Percentiles rank a stretch among this genome's conserved stretches.
Evolutionary conservation across 2,797 vertebrate genomes (phyloP).

Genomic region (Gorsachius magnificus): DNA sequence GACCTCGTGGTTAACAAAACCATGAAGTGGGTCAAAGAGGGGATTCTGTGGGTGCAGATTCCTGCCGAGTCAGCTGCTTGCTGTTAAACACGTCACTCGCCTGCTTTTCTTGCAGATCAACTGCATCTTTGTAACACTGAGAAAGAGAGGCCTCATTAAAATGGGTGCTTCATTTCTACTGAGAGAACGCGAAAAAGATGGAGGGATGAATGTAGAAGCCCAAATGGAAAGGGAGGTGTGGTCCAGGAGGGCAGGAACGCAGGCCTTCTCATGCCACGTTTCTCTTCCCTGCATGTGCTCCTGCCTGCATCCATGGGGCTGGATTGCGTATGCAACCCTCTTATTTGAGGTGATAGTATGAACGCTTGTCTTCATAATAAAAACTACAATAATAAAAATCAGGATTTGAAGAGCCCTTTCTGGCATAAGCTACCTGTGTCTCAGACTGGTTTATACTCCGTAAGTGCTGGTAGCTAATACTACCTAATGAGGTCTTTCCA

Average conservation of each 20-base stretch:
- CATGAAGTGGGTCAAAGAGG: not conserved
- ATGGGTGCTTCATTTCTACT: not conserved
- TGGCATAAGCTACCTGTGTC: not conserved
- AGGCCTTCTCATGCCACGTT: not conserved
- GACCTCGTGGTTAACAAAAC: not conserved
- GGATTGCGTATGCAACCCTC: not conserved
- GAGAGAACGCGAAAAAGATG: not conserved
- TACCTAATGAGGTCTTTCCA: not conserved
- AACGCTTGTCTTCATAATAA: not conserved
- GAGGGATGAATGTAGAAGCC: not conserved
- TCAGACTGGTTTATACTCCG: not conserved
- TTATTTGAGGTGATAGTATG: not conserved
- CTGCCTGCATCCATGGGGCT: not conserved
- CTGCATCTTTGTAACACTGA: slow-evolving; percentile 18
- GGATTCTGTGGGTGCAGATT: slow-evolving; percentile 3
- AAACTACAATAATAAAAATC: not conserved
- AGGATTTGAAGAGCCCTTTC: not conserved
- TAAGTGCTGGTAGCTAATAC: not conserved
- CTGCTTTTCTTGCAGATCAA: slow-evolving; percentile 1
- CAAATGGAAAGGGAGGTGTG: not conserved
- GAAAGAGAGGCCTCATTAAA: not conserved
- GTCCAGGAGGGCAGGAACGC: not conserved
- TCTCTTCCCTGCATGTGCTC: not conserved
- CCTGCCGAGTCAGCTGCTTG: slow-evolving; percentile 5
- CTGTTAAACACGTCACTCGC: not conserved